Base-by-base conservation (phyloP, 2,888 invertebrate species). In the Caenorhabditis sp. region DNA sequence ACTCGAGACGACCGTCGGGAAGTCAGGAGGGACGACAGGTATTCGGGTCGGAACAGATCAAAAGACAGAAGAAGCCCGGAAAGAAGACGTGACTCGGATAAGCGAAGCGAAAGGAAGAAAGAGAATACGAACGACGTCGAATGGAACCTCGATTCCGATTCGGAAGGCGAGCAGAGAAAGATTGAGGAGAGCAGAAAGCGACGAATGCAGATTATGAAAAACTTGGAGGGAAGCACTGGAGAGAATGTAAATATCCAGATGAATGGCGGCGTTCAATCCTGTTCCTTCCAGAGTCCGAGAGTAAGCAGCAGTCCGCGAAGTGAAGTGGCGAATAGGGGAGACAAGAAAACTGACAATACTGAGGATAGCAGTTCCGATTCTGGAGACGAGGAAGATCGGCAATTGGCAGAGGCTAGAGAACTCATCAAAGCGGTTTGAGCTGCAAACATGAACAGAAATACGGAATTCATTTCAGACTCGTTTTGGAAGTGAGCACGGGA, bases 131-230 rank as follows among this genome's bases (percentile, higher is more conserved):
- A 61, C 32, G 30, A 45, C 7, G 62, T 82, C 3, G 80, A 84
- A 48, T 83, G 83, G 83, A 77, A 77, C 41, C 53, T 83, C 37
- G 78, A 82, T 30, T 79, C 80, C 11, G 79, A 83, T 59, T 80
- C 80, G 1, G 85, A 83, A 30, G 82, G 82, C 24, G 87, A 87
- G 62, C 79, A 80, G 46, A 84, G 78, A 48, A 83, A 82, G 50
- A 87, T 87, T 24, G 85, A 83, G 58, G 83, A 82, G 37, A 66
- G 79, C 9, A 56, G 86, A n/a, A 73, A 79, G 55, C 50, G 82
- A 46, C 55, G 86, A 20, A 61, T 81, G 24, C 65, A 76, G 30
- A 52, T 85, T 3, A 8, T 81, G 43, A 53, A 82, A 27, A 66
- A 78, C 17, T 80, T 80, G 13, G 77, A 78, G 50, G 66, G 27